Evolutionary conservation across 2,797 vertebrate genomes (phyloP), one percentile per base, ranked within the genome.

Genomic region (Eurystomus glaucurus): DNA sequence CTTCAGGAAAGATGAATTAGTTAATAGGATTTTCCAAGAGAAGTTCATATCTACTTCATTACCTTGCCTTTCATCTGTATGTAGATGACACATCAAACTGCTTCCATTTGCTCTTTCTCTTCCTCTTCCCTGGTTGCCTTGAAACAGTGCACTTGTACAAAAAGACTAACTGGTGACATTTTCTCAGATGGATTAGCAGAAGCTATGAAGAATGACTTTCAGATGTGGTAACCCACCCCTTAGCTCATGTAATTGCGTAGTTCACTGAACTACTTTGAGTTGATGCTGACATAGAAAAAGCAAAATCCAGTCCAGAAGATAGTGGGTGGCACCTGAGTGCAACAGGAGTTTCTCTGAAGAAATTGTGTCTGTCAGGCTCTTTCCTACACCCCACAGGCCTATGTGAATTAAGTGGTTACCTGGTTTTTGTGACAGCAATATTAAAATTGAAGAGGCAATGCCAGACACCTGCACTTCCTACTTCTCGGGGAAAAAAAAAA

Each of bases 1-100:
- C 94, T 95, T 97, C 82, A 97, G 81, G 85, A 95, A 93, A 97
- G 89, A 97, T 91, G 60, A 96, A 85, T 91, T 88, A 60, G n/a
- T 80, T 82, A 91, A 75, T 52, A 76, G 69, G 43, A 94, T 94
- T 69, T 96, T 94, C 69, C 21, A 1, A 97, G 95, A 88, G 96
- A 97, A 71, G 78, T 91, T 55, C 65, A 91, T 31, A 94, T 96
- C 11, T 85, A 12, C 66, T 85, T 78, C 43, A 55, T 83, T 89
- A 95, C 37, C 45, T 91, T 94, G 68, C 62, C 61, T 96, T 97
- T 90, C 31, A 87, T 82, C 80, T 96, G 14, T 54, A 94, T 90
- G 81, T 65, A 57, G 43, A 89, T 85, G 91, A 71, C 37, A 46
- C 45, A 78, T 81, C 39, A 93, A 62, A 62, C 41, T 83, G 29